These are phyloP conservation scores for Pristionchus entomophagus DNA, from an alignment of 2,888 invertebrate genomes.

Conservation along the genomic window DNA sequence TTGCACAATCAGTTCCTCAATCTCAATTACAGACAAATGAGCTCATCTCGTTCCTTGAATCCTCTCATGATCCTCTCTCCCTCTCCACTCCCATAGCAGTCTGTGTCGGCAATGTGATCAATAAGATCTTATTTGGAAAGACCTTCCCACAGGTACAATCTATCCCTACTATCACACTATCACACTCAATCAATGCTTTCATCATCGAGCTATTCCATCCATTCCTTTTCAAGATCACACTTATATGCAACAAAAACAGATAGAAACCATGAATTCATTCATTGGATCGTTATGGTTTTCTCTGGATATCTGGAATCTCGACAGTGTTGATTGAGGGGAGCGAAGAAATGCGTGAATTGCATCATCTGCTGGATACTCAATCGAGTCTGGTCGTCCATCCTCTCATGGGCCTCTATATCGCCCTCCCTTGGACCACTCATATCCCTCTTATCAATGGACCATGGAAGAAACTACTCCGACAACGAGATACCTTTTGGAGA, in stretches of 20 bases:
- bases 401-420: constrained; percentile 70
- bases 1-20: too few species aligned
- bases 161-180: neutral
- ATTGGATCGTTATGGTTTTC: neutral
- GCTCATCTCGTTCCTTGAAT: constrained; percentile 34
- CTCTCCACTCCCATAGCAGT: constrained; percentile 62
- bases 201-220: neutral
- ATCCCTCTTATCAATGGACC: constrained; percentile 68
- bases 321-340: constrained; percentile 61
- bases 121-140: constrained; percentile 71
- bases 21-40: constrained; percentile 4
- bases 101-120: constrained; percentile 75
- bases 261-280: neutral
- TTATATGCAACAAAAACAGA: neutral
- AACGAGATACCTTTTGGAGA: constrained; percentile 62
- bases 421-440: constrained; percentile 65
- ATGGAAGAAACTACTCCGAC: constrained; percentile 67
- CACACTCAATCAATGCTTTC: neutral
- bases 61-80: constrained; percentile 6
- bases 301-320: neutral
- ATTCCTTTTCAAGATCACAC: neutral
- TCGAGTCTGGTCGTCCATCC: constrained; percentile 69
- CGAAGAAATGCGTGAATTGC: constrained; percentile 65
- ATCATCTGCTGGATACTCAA: constrained; percentile 69
- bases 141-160: constrained; percentile 64